Evolutionary conservation across 2,888 invertebrate species (phyloP).

Genomic region (Drosophila kambysellisi): DNA sequence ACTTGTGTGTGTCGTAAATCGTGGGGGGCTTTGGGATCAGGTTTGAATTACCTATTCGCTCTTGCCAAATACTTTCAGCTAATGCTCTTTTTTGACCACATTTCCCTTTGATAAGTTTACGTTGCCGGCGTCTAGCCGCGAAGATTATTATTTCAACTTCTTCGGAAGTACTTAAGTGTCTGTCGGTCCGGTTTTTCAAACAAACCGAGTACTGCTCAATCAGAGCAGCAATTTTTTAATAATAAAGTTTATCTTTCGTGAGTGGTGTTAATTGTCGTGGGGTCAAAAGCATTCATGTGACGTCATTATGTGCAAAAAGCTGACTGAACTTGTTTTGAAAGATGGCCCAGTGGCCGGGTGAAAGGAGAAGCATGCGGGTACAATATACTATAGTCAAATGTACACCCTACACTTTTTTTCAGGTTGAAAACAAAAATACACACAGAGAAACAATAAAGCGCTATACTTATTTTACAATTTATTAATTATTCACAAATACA

Average conservation of each 20-base stretch:
- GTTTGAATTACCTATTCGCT: conserved; percentile 25
- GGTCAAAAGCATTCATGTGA: conserved; percentile 70
- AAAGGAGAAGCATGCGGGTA: conserved; percentile 28
- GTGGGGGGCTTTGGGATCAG: conserved; percentile 38
- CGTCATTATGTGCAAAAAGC: conserved; percentile 45
- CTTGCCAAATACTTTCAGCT: conserved; percentile 40
- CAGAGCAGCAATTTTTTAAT: conserved; percentile 47
- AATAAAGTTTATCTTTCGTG: conserved; percentile 42
- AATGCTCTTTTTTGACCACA: conserved; percentile 4
- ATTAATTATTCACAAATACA: background rate
- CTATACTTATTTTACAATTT: background rate
- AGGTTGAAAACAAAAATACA: background rate
- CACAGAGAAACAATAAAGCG: background rate
- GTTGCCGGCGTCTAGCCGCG: conserved; percentile 31
- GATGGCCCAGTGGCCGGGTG: conserved; percentile 41
- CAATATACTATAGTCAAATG: conserved; percentile 6
- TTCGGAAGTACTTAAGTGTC: conserved; percentile 62
- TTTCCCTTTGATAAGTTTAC: conserved; percentile 31
- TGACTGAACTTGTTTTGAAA: conserved; percentile 21
- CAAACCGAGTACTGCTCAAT: conserved; percentile 29
- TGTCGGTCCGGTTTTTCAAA: conserved; percentile 60
- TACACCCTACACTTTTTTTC: background rate
- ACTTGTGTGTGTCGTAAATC: conserved; percentile 53
- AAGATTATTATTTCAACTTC: conserved; percentile 54
- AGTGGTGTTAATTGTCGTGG: conserved; percentile 65